These are phyloP conservation scores for Leucophenga varia DNA, from an alignment of 1,140 invertebrate species.

Conservation along the genomic window DNA sequence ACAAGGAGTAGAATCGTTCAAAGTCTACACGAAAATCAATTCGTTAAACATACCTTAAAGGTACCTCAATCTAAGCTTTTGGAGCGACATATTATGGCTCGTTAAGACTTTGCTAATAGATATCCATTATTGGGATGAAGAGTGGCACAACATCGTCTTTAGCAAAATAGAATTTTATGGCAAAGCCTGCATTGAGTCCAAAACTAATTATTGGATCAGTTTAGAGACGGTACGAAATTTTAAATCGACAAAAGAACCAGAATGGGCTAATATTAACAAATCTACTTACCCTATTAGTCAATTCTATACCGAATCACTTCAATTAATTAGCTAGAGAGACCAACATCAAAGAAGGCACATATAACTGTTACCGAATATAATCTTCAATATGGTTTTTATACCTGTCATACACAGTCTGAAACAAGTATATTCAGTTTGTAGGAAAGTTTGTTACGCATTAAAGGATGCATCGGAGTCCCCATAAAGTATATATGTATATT, in stretches of 20 bases:
- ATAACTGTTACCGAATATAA: too few relatives aligned
- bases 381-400: too few relatives aligned
- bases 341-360: too few relatives aligned
- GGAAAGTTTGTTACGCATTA: too few relatives aligned
- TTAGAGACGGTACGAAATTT: not conserved
- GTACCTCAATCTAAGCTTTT: conserved; percentile 5
- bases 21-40: conserved; percentile 3
- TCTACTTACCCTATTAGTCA: not conserved
- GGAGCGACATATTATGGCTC: conserved; percentile 8
- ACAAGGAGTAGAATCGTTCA: conserved; percentile 6
- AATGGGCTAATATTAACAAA: conserved; percentile 2
- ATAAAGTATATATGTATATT: too few relatives aligned
- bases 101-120: not conserved
- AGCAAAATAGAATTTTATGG: too few relatives aligned
- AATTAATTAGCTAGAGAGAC: too few relatives aligned
- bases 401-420: too few relatives aligned
- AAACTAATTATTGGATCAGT: too few relatives aligned
- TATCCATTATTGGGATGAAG: conserved; percentile 1
- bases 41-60: conserved; percentile 3
- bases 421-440: too few relatives aligned
- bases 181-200: too few relatives aligned
- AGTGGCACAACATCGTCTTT: conserved; percentile 1
- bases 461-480: too few relatives aligned
- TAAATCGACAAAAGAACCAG: not conserved
- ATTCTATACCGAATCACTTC: not conserved